Evolutionary conservation across 2,888 invertebrate genomes (phyloP).

Genomic region (Magallana nippona): DNA sequence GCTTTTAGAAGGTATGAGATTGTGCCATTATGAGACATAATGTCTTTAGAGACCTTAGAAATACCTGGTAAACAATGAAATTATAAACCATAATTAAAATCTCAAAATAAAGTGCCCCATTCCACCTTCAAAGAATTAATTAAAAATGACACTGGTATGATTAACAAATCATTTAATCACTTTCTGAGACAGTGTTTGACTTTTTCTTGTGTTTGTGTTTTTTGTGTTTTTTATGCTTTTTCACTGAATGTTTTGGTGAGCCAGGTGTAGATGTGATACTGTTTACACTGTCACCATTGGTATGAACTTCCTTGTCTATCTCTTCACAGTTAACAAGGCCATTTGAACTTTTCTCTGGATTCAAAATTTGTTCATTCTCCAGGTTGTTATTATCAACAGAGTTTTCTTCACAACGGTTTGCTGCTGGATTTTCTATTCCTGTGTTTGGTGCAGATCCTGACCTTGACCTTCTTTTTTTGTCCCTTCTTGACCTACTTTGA

Average conservation of each 20-base stretch:
- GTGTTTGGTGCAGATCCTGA: constrained; percentile 12
- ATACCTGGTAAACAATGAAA: too few relatives aligned
- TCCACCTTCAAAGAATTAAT: not conserved
- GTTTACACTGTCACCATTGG: not conserved
- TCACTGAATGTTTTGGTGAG: not conserved
- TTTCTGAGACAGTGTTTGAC: not conserved
- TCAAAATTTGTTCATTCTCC: not conserved
- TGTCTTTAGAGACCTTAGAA: too few relatives aligned
- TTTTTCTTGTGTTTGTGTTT: constrained; percentile 44
- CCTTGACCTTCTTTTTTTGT: constrained; percentile 28
- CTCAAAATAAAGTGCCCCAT: too few relatives aligned
- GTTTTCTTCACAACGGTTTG: not conserved
- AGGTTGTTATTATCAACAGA: not conserved
- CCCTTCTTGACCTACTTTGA: constrained; percentile 39
- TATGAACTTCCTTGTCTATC: not conserved
- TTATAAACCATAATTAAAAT: too few relatives aligned
- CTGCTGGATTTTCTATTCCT: not conserved
- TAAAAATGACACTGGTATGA: not conserved
- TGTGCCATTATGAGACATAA: too few relatives aligned
- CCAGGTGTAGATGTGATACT: not conserved
- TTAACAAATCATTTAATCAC: not conserved
- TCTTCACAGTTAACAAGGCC: not conserved
- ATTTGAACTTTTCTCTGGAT: not conserved
- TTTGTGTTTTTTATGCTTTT: constrained; percentile 49
- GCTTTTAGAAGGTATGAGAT: too few relatives aligned